Percentiles rank a stretch among this genome's conserved stretches.
phyloP scores from a whole-genome alignment of 2,797 vertebrate species.

The Chloroceryle inda region DNA sequence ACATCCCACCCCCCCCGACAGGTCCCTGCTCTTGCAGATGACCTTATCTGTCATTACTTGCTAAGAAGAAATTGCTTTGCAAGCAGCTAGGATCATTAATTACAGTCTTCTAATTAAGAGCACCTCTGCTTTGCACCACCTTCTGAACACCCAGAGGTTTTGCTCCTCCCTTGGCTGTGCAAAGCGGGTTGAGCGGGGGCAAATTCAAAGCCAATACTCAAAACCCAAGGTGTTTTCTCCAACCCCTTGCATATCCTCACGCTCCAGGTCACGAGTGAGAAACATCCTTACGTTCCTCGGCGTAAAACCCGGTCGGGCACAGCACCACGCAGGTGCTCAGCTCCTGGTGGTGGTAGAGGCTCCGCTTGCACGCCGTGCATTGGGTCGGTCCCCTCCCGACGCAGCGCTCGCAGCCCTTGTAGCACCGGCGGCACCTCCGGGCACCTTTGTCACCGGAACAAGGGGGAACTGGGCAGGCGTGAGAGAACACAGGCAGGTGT shows the following conservation, averaged over 20 bases:
- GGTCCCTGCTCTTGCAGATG: neutral
- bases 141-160: neutral
- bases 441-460: conserved; percentile 72
- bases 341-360: conserved; percentile 84
- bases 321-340: conserved; percentile 79
- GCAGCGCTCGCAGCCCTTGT: conserved; percentile 88
- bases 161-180: neutral
- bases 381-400: conserved; percentile 64
- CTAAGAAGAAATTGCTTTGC: neutral
- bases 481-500: neutral
- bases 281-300: conserved; percentile 86
- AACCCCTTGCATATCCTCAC: neutral
- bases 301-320: conserved; percentile 83
- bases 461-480: neutral
- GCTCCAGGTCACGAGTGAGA: no score
- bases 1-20: rapidly evolving
- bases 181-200: neutral
- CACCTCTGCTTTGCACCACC: neutral
- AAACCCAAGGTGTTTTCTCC: neutral
- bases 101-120: conserved; percentile 30
- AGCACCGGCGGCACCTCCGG: conserved; percentile 86
- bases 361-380: conserved; percentile 86
- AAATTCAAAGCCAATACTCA: neutral
- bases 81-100: conserved; percentile 26
- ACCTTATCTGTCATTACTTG: conserved; percentile 20